Evolutionary conservation across 2,888 invertebrate species (phyloP), one percentile per base, ranked within the genome.

Genomic region (Molanna angustata): DNA sequence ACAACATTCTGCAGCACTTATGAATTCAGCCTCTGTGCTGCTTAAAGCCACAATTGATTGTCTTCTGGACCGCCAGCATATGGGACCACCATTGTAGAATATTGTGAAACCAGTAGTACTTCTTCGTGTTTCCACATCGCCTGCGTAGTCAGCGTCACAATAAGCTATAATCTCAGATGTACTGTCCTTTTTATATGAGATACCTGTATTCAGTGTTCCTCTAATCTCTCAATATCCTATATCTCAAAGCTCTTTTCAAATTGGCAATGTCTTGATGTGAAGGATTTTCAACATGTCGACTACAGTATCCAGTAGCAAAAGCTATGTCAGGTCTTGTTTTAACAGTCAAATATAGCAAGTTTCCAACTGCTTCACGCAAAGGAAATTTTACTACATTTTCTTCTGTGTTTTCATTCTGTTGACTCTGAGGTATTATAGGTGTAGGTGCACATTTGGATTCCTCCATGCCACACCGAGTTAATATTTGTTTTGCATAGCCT

Each of bases 1-100:
- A 14, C 35, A 35, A 35, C 35, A 35, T 13, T 35, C 35, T 35
- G 35, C 35, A 35, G 35, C 35, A 35, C 13, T 14, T 11, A 35
- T 35, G 13, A 13, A 35, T 35, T 35, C n/a, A n/a, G n/a, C n/a
- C n/a, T n/a, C n/a, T n/a, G n/a, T n/a, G n/a, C n/a, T n/a, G n/a
- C n/a, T n/a, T n/a, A n/a, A n/a, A n/a, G n/a, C n/a, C n/a, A n/a
- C n/a, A n/a, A n/a, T n/a, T n/a, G n/a, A n/a, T n/a, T 35, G 35
- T 35, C 35, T 35, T 14, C 35, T 35, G 35, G 35, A 35, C 4
- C 13, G 13, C 35, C 35, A 35, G 14, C 13, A 13, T 35, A 35
- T 14, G 9, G 35, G 35, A 13, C 35, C 35, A 35, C 14, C 14
- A 14, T 11, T 14, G 9, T 13, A 35, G 13, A 35, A 13, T 11